Percentiles rank a stretch among this genome's conserved stretches.
These are phyloP conservation scores for Tachina lurida DNA, from an alignment of 2,888 invertebrate genomes.

Conservation along the genomic window DNA sequence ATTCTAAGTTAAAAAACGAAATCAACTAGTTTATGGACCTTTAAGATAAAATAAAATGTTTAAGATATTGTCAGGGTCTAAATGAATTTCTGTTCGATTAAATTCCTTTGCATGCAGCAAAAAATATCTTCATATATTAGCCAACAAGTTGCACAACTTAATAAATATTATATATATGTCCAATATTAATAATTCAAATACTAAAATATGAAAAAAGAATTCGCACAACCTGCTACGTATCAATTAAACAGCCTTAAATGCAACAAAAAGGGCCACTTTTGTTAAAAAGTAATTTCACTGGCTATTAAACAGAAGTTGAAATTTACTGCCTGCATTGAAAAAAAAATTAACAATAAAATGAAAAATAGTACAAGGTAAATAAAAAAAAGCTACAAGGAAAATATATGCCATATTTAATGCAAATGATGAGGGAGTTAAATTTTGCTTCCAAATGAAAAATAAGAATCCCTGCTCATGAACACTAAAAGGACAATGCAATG, in stretches of 20 bases:
- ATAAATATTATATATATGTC: too few species aligned
- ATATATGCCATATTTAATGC: constrained; percentile 6
- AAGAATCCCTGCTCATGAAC: constrained; percentile 2
- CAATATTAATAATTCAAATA: background rate
- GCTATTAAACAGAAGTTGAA: constrained; percentile 11
- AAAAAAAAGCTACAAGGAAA: constrained; percentile 8
- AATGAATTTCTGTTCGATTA: too few species aligned
- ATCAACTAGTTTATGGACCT: too few species aligned
- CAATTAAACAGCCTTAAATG: constrained; percentile 14
- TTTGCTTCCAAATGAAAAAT: background rate
- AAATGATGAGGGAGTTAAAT: constrained; percentile 33
- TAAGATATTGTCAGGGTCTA: too few species aligned
- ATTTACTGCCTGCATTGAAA: constrained; percentile 16
- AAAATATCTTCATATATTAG: background rate
- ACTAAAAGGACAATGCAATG: constrained; percentile 44
- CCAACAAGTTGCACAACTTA: background rate
- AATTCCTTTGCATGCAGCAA: too few species aligned
- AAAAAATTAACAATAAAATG: background rate
- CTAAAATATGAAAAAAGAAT: background rate
- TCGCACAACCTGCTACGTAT: background rate
- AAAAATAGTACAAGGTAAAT: constrained; percentile 10
- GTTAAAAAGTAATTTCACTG: constrained; percentile 4
- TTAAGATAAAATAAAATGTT: too few species aligned
- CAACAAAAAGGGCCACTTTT: background rate
- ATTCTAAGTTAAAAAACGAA: too few species aligned